Base-by-base conservation (phyloP, 2,797 vertebrate genomes). In the Macrochelys suwanniensis region DNA sequence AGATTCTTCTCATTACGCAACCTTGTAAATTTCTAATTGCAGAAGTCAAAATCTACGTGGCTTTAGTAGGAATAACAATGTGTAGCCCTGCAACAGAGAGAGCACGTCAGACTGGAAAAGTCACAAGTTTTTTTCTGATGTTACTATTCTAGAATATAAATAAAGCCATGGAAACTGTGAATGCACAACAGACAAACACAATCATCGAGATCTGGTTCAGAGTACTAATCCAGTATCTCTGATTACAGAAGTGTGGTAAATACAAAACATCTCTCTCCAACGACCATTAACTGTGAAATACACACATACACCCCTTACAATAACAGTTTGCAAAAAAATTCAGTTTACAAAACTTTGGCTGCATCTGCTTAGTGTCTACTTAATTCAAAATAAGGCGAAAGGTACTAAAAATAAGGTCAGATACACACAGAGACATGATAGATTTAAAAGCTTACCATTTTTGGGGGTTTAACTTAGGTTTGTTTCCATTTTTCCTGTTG, bases 401-500 rank as follows among this genome's bases (percentile, higher is more conserved):
- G 8, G 26, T 76, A 13, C 71, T 76, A 77, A 57, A 7, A 90
- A 47, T 3, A 93, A 79, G 17, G 82, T 3, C 1, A 45, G 45
- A 42, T 81, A 68, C 51, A n/a, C 5, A 13, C n/a, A 51, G 1
- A 54, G 2, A 21, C 37, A 81, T 8, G 23, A 87, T 42, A 68
- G 84, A 91, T 95, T 84, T 1, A 5, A 81, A 97, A 97, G 88
- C 97, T 98, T 96, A 99, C 99, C 98, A 98, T 97, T 99, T 99
- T 82, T 98, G 99, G 96, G 98, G 98, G 97, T 97, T 98, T 94
- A 99, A 98, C 94, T 99, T 99, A 84, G 95, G 98, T 97, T 98
- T 99, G 97, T 98, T 99, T 91, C 98, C 98, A 89, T 97, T 98
- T 98, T 99, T 99, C 97, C 98, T 99, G 90, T 98, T 98, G 78